Conservation (phyloP, 2,113 vertebrate genomes). For the Leptosomus discolor region DNA sequence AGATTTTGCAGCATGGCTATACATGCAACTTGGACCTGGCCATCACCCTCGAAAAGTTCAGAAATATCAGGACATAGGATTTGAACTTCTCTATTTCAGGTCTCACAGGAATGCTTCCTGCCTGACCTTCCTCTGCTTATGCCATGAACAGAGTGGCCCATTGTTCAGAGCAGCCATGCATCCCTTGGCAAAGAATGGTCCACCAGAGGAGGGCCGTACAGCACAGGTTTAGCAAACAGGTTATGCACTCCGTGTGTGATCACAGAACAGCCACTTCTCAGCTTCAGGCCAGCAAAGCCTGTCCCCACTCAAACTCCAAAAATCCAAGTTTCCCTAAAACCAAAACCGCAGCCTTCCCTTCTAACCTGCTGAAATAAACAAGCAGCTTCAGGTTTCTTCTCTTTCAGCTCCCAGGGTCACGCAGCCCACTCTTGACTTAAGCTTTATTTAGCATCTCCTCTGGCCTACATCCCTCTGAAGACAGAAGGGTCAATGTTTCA, state of each 20-base stretch:
- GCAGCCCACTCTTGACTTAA: background rate
- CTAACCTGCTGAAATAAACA: background rate
- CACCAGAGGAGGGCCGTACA: background rate
- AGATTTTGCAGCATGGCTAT: background rate
- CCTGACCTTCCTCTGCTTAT: background rate
- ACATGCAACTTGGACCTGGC: background rate
- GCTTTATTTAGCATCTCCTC: background rate
- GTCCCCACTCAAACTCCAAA: background rate
- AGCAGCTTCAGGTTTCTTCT: background rate
- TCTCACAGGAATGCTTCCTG: background rate
- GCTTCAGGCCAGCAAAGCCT: background rate
- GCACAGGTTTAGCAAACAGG: background rate
- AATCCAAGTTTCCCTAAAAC: background rate
- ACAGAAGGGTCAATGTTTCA: background rate
- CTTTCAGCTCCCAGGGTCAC: background rate
- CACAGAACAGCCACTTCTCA: background rate
- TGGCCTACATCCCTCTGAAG: background rate
- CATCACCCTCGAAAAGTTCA: background rate
- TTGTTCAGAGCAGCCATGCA: rapidly evolving
- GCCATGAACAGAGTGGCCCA: background rate
- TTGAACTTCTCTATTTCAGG: background rate
- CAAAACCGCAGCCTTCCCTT: background rate
- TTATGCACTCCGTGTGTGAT: background rate
- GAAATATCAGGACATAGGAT: background rate
- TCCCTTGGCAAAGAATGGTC: background rate